A percentile compares a stretch with the other conserved stretches of the same genome.
Conservation (phyloP, 1,140 invertebrate species). For the Eupristina koningsbergeri region DNA sequence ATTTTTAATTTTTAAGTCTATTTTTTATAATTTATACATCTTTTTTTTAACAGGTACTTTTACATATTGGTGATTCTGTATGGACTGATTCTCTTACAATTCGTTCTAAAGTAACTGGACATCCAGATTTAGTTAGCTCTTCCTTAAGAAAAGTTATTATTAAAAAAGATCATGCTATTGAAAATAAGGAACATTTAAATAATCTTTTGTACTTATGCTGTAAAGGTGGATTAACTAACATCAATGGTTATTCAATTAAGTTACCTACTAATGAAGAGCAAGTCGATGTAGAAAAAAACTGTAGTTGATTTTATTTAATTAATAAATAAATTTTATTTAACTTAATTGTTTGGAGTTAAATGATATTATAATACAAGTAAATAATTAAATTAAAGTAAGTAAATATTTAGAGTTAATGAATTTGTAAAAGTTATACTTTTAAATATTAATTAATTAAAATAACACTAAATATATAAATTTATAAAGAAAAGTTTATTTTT, state of each 20-base stretch:
- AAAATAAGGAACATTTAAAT: slow-evolving; percentile 59
- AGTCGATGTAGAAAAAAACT: not conserved
- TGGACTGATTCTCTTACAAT: slow-evolving; percentile 66
- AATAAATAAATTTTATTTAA: no score
- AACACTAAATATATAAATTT: no score
- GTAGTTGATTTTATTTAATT: slow-evolving; percentile 9
- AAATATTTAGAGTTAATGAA: not conserved
- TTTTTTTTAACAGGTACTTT: slow-evolving; percentile 56
- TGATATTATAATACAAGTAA: no score
- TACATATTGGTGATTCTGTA: slow-evolving; percentile 65
- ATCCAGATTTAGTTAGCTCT: slow-evolving; percentile 56
- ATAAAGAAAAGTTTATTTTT: no score
- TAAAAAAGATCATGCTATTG: slow-evolving; percentile 56
- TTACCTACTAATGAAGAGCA: not conserved
- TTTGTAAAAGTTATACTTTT: no score
- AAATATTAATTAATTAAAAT: no score
- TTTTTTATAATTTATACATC: slow-evolving; percentile 18
- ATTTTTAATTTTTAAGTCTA: not conserved
- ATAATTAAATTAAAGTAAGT: no score
- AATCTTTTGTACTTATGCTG: slow-evolving; percentile 56
- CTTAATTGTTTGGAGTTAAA: no score
- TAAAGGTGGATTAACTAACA: slow-evolving; percentile 44
- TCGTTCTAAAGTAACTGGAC: slow-evolving; percentile 59
- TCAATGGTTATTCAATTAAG: slow-evolving; percentile 41
- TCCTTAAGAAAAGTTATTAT: slow-evolving; percentile 59